A percentile compares a stretch with the other conserved stretches of the same genome.
phyloP scores from a whole-genome alignment of 2,888 invertebrate genomes.

The Eupithecia inturbata region DNA sequence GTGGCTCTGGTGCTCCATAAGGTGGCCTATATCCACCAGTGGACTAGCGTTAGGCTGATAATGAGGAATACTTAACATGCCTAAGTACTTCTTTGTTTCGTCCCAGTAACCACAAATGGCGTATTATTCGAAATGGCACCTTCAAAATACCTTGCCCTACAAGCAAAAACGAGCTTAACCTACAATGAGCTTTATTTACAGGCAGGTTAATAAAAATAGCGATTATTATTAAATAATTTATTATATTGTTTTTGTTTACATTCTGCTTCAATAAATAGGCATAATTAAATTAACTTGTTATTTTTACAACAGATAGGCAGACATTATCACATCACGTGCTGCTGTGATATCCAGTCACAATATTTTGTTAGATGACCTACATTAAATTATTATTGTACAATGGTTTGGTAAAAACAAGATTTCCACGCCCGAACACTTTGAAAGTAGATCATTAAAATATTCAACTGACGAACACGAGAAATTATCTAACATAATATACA shows the following conservation, averaged over 20 bases:
- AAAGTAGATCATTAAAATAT: not conserved
- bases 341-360: constrained; percentile 28
- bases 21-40: not conserved
- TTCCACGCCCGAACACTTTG: not conserved
- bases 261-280: constrained; percentile 23
- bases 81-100: not conserved
- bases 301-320: constrained; percentile 23
- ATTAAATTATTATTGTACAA: constrained; percentile 17
- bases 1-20: not conserved
- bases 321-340: constrained; percentile 26
- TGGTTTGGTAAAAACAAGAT: not conserved
- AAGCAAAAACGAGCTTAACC: not conserved
- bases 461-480: not conserved
- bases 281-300: constrained; percentile 9
- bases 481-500: not conserved
- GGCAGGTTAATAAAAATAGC: constrained; percentile 18
- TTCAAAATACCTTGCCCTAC: not conserved
- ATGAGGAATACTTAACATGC: not conserved
- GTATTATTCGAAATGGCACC: not conserved
- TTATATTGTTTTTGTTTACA: constrained; percentile 34
- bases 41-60: not conserved
- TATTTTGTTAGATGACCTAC: constrained; percentile 30
- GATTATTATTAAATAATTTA: constrained; percentile 28
- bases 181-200: not conserved
- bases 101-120: not conserved